These are phyloP conservation scores for Gambusia holbrooki DNA, from an alignment of 2,113 vertebrate species.

Conservation along the genomic window DNA sequence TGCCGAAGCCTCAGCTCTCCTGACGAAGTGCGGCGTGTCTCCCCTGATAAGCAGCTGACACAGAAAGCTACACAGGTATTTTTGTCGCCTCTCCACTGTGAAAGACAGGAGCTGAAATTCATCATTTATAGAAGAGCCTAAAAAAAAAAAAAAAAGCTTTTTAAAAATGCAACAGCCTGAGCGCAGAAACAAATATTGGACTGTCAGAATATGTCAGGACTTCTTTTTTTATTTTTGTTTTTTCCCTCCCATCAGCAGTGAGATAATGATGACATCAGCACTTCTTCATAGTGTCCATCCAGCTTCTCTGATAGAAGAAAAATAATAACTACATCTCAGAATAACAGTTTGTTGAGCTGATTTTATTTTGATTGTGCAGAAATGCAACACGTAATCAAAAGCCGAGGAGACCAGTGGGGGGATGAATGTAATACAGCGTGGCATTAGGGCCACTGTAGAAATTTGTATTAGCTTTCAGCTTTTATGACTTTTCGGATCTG, in stretches of 20 bases:
- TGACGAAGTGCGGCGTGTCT: neutral
- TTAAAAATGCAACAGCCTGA: slow-evolving; percentile 7
- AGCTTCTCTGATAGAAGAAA: slow-evolving; percentile 21
- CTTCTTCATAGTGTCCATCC: slow-evolving; percentile 30
- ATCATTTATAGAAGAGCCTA: slow-evolving; percentile 19
- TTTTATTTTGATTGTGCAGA: slow-evolving; percentile 32
- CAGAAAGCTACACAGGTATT: slow-evolving; percentile 12
- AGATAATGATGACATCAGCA: slow-evolving; percentile 58
- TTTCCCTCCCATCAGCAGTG: slow-evolving; percentile 28
- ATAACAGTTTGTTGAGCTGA: slow-evolving; percentile 17
- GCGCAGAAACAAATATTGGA: slow-evolving; percentile 7
- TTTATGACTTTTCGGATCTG: neutral
- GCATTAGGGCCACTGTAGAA: neutral
- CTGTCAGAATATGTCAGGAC: slow-evolving; percentile 42
- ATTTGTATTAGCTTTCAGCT: neutral
- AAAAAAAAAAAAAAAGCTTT: neutral
- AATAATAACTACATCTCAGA: slow-evolving; percentile 14
- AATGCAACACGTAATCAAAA: neutral
- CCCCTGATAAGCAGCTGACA: neutral
- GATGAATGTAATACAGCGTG: no score
- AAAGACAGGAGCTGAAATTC: neutral
- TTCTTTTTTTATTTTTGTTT: neutral
- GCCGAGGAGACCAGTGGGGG: neutral
- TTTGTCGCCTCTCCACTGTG: slow-evolving; percentile 11
- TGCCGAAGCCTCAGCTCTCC: neutral